Percentiles rank a stretch among this genome's conserved stretches.
These are phyloP conservation scores for Candidula unifasciata DNA, from an alignment of 2,888 invertebrate species.

Conservation along the genomic window DNA sequence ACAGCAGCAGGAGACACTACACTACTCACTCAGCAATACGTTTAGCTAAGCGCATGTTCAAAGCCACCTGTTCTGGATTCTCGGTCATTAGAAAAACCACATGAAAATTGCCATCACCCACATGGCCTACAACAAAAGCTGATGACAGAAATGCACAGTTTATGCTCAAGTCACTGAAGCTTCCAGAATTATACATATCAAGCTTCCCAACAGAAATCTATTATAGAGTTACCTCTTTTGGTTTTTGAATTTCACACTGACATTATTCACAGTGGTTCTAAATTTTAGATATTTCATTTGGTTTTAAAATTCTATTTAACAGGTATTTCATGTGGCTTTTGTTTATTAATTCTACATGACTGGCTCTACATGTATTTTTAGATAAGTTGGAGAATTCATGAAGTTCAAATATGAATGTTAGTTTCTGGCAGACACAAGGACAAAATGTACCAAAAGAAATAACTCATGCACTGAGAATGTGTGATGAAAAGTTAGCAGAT, in stretches of 20 bases:
- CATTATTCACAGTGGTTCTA: not conserved
- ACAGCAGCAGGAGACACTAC: not conserved
- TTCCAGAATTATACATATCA: too few relatives aligned
- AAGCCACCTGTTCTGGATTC: conserved; percentile 20
- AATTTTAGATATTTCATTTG: too few relatives aligned
- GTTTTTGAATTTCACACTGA: not conserved
- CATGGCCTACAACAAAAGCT: conserved; percentile 79
- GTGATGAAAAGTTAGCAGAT: conserved; percentile 5
- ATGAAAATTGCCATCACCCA: conserved; percentile 81
- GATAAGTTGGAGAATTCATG: not conserved
- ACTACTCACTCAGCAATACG: conserved; percentile 48
- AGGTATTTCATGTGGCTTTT: too few relatives aligned
- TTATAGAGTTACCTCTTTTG: conserved; percentile 17
- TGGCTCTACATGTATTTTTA: too few relatives aligned
- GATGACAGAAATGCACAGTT: conserved; percentile 52
- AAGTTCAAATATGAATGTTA: not conserved
- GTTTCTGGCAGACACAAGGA: not conserved
- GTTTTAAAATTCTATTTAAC: too few relatives aligned
- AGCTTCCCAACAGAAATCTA: not conserved
- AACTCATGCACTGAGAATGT: not conserved
- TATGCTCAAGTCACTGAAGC: not conserved
- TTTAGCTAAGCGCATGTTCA: conserved; percentile 25
- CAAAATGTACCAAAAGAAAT: not conserved
- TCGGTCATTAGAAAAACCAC: conserved; percentile 47
- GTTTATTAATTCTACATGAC: too few relatives aligned